Evolutionary conservation across 2,888 invertebrate genomes (phyloP).

Genomic region (Blera fallax): DNA sequence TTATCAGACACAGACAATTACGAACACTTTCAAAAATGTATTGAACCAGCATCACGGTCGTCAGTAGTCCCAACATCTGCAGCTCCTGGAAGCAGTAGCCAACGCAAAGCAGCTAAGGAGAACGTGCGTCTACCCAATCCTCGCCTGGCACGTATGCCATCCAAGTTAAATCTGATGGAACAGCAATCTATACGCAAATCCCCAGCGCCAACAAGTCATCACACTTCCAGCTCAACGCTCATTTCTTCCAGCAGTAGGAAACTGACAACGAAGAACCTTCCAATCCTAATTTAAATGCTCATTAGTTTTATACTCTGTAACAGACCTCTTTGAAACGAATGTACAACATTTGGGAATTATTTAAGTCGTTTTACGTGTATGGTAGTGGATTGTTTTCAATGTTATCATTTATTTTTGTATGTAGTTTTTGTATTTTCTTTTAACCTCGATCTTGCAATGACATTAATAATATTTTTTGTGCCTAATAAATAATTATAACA

Average conservation of each 20-base stretch:
- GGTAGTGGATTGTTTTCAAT: slow-evolving; percentile 50
- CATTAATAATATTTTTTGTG: slow-evolving; percentile 19
- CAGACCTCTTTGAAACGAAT: slow-evolving; percentile 22
- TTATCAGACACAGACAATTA: slow-evolving; percentile 72
- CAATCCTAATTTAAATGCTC: slow-evolving; percentile 76
- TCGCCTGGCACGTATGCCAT: slow-evolving; percentile 66
- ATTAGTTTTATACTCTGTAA: background rate
- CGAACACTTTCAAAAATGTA: slow-evolving; percentile 75
- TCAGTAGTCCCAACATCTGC: slow-evolving; percentile 64
- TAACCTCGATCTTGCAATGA: slow-evolving; percentile 47
- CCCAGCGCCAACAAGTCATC: slow-evolving; percentile 45
- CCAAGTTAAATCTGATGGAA: slow-evolving; percentile 63
- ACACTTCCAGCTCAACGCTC: slow-evolving; percentile 68
- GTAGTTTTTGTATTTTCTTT: slow-evolving; percentile 31
- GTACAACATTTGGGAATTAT: slow-evolving; percentile 57
- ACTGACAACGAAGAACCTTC: slow-evolving; percentile 77
- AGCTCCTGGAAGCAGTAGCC: background rate
- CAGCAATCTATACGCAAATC: slow-evolving; percentile 43
- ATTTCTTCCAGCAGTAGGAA: slow-evolving; percentile 74
- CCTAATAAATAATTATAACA: slow-evolving; percentile 31
- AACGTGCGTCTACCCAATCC: slow-evolving; percentile 73
- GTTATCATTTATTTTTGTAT: slow-evolving; percentile 24
- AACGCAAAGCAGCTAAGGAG: slow-evolving; percentile 58
- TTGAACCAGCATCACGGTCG: slow-evolving; percentile 75
- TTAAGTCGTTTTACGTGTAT: slow-evolving; percentile 46